phyloP scores from a whole-genome alignment of 1,140 invertebrate genomes.

The Drosophila orosa region DNA sequence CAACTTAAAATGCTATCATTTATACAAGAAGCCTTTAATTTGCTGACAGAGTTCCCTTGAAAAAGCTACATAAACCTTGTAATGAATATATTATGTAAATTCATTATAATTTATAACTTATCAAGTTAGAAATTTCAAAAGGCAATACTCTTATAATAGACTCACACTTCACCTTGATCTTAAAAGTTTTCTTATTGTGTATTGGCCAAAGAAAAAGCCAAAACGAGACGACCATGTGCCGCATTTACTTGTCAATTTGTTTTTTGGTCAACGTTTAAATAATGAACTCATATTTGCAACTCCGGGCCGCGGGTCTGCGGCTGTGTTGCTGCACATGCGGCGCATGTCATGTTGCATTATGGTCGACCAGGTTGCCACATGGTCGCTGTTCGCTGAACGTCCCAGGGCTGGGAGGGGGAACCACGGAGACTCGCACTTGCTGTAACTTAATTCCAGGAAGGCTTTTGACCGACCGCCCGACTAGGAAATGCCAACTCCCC shows the following conservation, averaged over 20 bases:
- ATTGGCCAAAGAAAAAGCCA: constrained; percentile 27
- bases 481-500: constrained; percentile 74
- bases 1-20: too few species aligned
- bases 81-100: too few species aligned
- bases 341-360: constrained; percentile 83
- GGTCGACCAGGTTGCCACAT: constrained; percentile 57
- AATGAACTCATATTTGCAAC: constrained; percentile 84
- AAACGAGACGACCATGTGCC: constrained; percentile 58
- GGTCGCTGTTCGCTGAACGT: constrained; percentile 26
- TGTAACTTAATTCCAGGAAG: constrained; percentile 81
- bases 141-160: background rate
- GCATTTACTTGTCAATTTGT: constrained; percentile 83
- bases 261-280: constrained; percentile 84
- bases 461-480: constrained; percentile 79
- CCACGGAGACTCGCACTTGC: constrained; percentile 64
- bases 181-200: constrained; percentile 2
- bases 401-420: constrained; percentile 19
- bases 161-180: background rate
- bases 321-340: constrained; percentile 80
- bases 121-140: too few species aligned
- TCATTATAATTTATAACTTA: too few species aligned
- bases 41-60: too few species aligned
- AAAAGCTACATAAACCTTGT: too few species aligned
- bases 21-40: too few species aligned
- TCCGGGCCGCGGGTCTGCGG: constrained; percentile 55